Evolutionary conservation across 2,797 vertebrate species (phyloP), one percentile per base, ranked within the genome.

Genomic region (Lepus townsendii): DNA sequence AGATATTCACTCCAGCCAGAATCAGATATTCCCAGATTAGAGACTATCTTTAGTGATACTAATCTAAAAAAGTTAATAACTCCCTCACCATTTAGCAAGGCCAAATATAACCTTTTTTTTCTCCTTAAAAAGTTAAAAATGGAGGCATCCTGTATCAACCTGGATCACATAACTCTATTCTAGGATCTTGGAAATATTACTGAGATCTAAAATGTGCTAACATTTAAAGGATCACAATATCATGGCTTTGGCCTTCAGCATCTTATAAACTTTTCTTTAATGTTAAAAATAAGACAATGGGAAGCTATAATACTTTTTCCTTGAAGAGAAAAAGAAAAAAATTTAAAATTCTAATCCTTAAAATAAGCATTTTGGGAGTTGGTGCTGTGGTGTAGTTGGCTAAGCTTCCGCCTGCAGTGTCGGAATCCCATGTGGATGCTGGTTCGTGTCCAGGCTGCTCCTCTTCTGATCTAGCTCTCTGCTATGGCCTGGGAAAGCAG

Each of bases 1-100:
- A 52, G 24, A 24, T 14, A 93, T 19, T 88, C 72, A 83, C 26
- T 42, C 12, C 54, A 88, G 26, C 0, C n/a, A 88, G 96, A 88
- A 85, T 94, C 69, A 72, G 63, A 52, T 79, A 92, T 72, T 91
- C 17, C 42, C 26, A 84, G 35, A 50, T 95, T 84, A 83, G 26
- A 14, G n/a, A 76, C 26, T 54, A 13, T 20, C 47, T 90, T 89
- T 86, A 79, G 5, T 69, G 60, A 90, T 69, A 54, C 50, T 92
- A 93, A 85, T 38, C 30, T 9, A 26, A 83, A 94, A 91, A 69
- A 87, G 26, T 68, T 91, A 94, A 78, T 91, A 80, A 92, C 92
- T 54, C 24, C 24, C 38, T 84, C 62, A 82, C 83, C 57, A 76
- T 78, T 96, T 69, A 97, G 3, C 19, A 60, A 85, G 11, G 22